phyloP scores from a whole-genome alignment of 2,888 invertebrate genomes.

The Chironomus riparius region DNA sequence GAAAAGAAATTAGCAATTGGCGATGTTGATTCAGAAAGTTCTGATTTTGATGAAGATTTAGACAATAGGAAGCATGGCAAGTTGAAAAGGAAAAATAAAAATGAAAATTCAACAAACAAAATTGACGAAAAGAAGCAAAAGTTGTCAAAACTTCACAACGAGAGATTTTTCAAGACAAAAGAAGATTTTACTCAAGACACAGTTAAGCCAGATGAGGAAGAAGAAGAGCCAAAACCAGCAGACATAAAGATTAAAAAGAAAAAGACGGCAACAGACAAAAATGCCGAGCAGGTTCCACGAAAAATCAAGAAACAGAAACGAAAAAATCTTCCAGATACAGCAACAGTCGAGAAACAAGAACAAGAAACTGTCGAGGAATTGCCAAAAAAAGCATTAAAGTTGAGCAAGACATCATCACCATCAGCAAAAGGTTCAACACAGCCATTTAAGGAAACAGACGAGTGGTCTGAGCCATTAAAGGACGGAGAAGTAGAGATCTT shows the following conservation, averaged over 20 bases:
- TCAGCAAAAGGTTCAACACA: conserved; percentile 5
- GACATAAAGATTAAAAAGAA: conserved; percentile 36
- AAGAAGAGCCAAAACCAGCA: conserved; percentile 34
- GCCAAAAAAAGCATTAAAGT: conserved; percentile 5
- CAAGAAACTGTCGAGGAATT: conserved; percentile 28
- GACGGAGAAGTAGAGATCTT: conserved; percentile 43
- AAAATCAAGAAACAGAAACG: conserved; percentile 11
- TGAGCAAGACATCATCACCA: not conserved
- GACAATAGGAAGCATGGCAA: conserved; percentile 33
- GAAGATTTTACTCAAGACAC: conserved; percentile 37
- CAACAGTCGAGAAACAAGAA: conserved; percentile 29
- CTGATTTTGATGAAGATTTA: conserved; percentile 32
- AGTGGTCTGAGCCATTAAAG: conserved; percentile 42
- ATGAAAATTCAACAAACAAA: conserved; percentile 36
- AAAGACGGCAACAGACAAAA: conserved; percentile 29
- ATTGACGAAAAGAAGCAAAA: conserved; percentile 34
- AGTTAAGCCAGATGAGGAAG: conserved; percentile 33
- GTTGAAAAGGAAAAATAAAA: conserved; percentile 41
- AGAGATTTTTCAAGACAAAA: conserved; percentile 36
- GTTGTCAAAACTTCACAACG: conserved; percentile 34
- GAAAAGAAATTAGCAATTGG: conserved; percentile 46
- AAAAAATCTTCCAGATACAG: conserved; percentile 13
- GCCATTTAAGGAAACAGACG: conserved; percentile 30
- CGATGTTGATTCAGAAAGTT: conserved; percentile 29
- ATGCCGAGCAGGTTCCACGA: not conserved